Evolutionary conservation across 1,140 invertebrate genomes (phyloP), one percentile per base, ranked within the genome.

Genomic region (Orius insidiosus): DNA sequence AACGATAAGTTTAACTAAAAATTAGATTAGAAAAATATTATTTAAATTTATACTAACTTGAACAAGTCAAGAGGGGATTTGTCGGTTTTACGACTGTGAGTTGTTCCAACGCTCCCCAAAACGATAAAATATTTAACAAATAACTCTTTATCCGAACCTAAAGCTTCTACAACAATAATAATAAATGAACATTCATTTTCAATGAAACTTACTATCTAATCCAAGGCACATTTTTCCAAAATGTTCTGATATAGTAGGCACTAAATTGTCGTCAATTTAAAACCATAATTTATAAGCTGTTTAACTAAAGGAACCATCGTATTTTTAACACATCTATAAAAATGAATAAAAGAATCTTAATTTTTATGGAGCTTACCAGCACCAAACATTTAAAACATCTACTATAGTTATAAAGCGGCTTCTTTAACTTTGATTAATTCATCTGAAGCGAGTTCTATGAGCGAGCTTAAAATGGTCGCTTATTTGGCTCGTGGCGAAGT

Each of bases 261-360:
- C 38, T 3, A 50, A 14, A 15, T 43, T 32, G 57, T 55, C 11
- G 58, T 37, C 45, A 68, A 40, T 72, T 68, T 78, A 54, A 56
- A 79, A 74, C 70, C 72, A 78, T 34, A 64, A 55, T 54, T n/a
- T 70, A 50, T 79, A 71, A 24, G 64, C 61, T 8, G 63, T 52
- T 32, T 63, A 65, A 52, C 79, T 58, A 55, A 67, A 64, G 45
- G 60, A 71, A 73, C 52, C 48, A 63, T 62, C 33, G 38, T 45
- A 44, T 32, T 40, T 16, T 46, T 48, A 42, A 40, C 36, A 16
- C 33, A 47, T 36, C 48, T 38, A 48, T 41, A 43, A 36, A 36
- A n/a, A n/a, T 36, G 11, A 39, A n/a, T 18, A 1, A 46, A n/a
- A n/a, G 3, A n/a, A n/a, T n/a, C n/a, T n/a, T n/a, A n/a, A n/a